A percentile compares a stretch with the other conserved stretches of the same genome.
These are phyloP conservation scores for Caenorhabditis japonica DNA, from an alignment of 2,888 invertebrate species.

Conservation along the genomic window DNA sequence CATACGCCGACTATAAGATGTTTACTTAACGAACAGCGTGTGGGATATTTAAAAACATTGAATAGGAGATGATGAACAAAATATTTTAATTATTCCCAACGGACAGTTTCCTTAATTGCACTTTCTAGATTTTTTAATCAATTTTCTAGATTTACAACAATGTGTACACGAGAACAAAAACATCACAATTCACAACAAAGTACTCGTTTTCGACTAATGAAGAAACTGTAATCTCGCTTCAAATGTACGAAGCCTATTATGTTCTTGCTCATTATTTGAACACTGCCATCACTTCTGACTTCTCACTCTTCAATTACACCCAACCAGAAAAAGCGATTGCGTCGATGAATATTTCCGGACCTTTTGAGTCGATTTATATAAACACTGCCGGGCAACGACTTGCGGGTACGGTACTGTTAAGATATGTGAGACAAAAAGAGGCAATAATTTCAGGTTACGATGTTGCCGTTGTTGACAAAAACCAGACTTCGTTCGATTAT, in stretches of 20 bases:
- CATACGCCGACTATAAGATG: too few relatives aligned
- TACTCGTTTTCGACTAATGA: conserved; percentile 24
- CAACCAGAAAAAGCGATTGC: conserved; percentile 25
- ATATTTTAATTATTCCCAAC: too few relatives aligned
- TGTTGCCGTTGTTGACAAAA: conserved; percentile 11
- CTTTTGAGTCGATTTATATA: conserved; percentile 36
- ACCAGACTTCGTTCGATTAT: not conserved
- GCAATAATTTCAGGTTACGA: conserved; percentile 17
- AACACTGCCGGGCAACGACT: conserved; percentile 32
- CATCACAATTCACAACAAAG: conserved; percentile 23
- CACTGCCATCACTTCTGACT: conserved; percentile 11
- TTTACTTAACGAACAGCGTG: too few relatives aligned
- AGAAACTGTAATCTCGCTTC: conserved; percentile 35
- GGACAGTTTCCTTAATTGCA: too few relatives aligned
- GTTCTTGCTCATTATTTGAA: conserved; percentile 30
- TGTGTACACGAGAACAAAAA: conserved; percentile 12
- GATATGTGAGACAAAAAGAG: too few relatives aligned
- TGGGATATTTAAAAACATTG: too few relatives aligned
- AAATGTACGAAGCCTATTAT: conserved; percentile 55
- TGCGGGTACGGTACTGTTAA: conserved; percentile 13
- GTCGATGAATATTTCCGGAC: conserved; percentile 31
- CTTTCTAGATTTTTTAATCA: not conserved
- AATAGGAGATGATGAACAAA: too few relatives aligned
- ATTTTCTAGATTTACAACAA: conserved; percentile 55
- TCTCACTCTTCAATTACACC: conserved; percentile 36